Percentiles rank a stretch among this genome's conserved stretches.
Conservation (phyloP, 1,140 invertebrate species). For the Ceratosolen solmsi region DNA sequence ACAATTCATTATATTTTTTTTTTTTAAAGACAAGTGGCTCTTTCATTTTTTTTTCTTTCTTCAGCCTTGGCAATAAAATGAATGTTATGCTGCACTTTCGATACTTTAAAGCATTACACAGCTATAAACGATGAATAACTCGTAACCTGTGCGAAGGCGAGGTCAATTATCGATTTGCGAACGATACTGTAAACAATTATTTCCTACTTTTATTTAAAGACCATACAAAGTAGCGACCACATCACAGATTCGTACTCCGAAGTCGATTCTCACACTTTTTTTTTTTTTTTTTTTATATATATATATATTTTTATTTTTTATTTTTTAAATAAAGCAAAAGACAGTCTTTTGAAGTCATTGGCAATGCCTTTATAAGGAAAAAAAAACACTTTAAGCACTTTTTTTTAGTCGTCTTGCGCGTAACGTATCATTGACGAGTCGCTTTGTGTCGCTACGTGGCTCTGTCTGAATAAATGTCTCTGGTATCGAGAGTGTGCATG, state of each 20-base stretch:
- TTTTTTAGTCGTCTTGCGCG: slow-evolving; percentile 33
- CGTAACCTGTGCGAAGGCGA: slow-evolving; percentile 50
- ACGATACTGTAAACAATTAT: slow-evolving; percentile 50
- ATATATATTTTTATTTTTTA: neutral
- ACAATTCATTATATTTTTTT: slow-evolving; percentile 47
- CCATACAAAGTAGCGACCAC: slow-evolving; percentile 48
- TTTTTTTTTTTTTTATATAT: neutral
- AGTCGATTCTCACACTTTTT: slow-evolving; percentile 30
- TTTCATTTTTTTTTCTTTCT: slow-evolving; percentile 39
- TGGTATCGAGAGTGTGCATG: slow-evolving; percentile 40
- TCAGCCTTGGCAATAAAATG: slow-evolving; percentile 51
- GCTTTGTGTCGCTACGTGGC: slow-evolving; percentile 39
- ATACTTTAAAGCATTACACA: slow-evolving; percentile 51
- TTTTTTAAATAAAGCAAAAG: slow-evolving; percentile 42
- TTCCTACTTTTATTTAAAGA: slow-evolving; percentile 48
- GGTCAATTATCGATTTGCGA: slow-evolving; percentile 49
- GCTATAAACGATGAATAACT: slow-evolving; percentile 50
- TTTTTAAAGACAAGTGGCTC: slow-evolving; percentile 45
- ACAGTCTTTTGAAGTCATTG: slow-evolving; percentile 51
- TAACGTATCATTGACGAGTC: slow-evolving; percentile 45
- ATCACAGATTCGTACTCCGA: slow-evolving; percentile 45
- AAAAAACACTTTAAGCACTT: slow-evolving; percentile 51
- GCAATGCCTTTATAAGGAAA: slow-evolving; percentile 29
- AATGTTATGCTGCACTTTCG: slow-evolving; percentile 49
- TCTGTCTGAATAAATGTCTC: slow-evolving; percentile 46